Evolutionary conservation across 2,888 invertebrate genomes (phyloP).

Genomic region (Campoletis raptor): DNA sequence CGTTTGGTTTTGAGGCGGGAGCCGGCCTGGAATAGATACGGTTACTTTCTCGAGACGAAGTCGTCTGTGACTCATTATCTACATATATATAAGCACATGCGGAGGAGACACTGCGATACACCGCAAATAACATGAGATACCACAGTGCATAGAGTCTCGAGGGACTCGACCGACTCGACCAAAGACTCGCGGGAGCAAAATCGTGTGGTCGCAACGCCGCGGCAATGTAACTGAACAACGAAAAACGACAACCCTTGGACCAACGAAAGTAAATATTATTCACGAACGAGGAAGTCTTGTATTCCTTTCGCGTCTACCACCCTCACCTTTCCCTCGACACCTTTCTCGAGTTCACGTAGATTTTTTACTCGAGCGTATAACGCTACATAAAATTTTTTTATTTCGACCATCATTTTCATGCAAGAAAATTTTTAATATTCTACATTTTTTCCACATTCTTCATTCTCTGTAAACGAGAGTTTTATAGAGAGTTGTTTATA

Average conservation of each 20-base stretch:
- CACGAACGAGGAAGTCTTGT: constrained; percentile 23
- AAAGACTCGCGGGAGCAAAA: constrained; percentile 40
- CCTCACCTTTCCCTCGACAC: not conserved
- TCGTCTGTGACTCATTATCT: constrained; percentile 21
- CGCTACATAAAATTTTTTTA: not conserved
- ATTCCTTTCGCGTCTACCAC: not conserved
- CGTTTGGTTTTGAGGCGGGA: constrained; percentile 64
- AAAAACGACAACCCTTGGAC: constrained; percentile 63
- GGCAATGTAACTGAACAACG: constrained; percentile 26
- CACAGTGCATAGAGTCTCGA: constrained; percentile 33
- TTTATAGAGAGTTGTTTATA: not conserved
- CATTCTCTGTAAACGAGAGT: not conserved
- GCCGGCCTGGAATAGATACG: constrained; percentile 64
- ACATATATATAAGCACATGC: not conserved
- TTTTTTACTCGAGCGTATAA: not conserved
- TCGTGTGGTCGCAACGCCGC: constrained; percentile 50
- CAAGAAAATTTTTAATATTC: too few species aligned
- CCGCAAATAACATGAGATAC: constrained; percentile 63
- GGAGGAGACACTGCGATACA: constrained; percentile 50
- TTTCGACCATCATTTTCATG: not conserved
- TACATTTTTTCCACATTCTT: too few species aligned
- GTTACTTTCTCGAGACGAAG: constrained; percentile 58
- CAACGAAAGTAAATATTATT: constrained; percentile 55
- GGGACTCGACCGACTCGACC: constrained; percentile 33
- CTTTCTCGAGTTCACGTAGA: not conserved